Evolutionary conservation across 2,797 vertebrate genomes (phyloP).

Genomic region (Pseudotriccus pelzelni): DNA sequence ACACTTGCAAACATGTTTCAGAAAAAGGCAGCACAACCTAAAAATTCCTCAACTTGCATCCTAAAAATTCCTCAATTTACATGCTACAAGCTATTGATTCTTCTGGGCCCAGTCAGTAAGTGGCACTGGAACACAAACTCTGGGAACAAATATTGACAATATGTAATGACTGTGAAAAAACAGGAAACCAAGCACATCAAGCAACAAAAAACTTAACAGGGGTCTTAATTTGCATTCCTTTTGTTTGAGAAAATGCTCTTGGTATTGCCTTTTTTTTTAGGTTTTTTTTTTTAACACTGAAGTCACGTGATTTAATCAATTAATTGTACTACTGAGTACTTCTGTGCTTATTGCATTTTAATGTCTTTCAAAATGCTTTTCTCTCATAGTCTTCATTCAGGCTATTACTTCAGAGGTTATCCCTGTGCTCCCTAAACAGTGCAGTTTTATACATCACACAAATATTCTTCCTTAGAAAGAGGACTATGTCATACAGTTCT

Average conservation of each 20-base stretch:
- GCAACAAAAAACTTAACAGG: neutral
- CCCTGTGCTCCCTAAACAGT: accelerated
- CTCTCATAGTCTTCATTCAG: neutral
- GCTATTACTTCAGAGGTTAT: neutral
- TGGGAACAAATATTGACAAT: neutral
- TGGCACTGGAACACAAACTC: neutral
- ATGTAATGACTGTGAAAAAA: neutral
- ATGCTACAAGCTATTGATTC: neutral
- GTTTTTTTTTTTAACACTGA: neutral
- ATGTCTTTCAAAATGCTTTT: neutral
- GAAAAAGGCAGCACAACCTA: neutral
- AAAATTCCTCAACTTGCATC: too few relatives aligned
- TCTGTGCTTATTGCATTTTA: neutral
- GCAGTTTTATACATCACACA: neutral
- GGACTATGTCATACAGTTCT: neutral
- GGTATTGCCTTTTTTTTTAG: neutral
- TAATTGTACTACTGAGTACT: neutral
- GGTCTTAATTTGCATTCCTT: neutral
- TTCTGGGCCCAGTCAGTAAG: neutral
- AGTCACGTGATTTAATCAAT: neutral
- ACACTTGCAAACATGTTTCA: neutral
- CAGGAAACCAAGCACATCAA: neutral
- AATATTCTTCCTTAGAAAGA: neutral
- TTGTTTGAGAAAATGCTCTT: neutral
- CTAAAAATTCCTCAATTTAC: neutral